Conservation (phyloP, 2,888 invertebrate genomes). For the Orchesellides sinensis region DNA sequence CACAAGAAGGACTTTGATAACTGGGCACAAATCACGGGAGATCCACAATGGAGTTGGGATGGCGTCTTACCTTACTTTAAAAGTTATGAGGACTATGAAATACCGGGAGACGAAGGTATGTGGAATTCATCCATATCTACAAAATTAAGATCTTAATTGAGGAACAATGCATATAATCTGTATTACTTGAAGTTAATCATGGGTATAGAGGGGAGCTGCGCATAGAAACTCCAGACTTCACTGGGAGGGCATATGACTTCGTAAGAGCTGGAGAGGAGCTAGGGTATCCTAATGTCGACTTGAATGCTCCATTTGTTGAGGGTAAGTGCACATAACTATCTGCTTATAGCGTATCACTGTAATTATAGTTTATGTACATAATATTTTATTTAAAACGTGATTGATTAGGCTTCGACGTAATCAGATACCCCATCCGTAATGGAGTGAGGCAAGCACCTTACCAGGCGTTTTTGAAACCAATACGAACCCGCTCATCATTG, state of each 20-base stretch:
- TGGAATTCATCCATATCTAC: neutral
- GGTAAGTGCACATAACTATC: too few relatives aligned
- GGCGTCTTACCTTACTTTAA: conserved; percentile 51
- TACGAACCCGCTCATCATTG: neutral
- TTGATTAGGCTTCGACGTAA: conserved; percentile 15
- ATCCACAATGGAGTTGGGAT: conserved; percentile 54
- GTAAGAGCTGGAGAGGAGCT: conserved; percentile 65
- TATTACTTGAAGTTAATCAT: conserved; percentile 49
- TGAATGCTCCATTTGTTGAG: conserved; percentile 31
- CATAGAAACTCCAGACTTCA: conserved; percentile 79
- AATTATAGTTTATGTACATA: too few relatives aligned
- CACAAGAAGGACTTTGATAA: conserved; percentile 52
- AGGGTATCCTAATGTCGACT: conserved; percentile 60
- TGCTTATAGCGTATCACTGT: too few relatives aligned
- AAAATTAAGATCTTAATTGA: neutral
- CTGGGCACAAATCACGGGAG: conserved; percentile 46
- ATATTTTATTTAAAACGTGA: conserved; percentile 9
- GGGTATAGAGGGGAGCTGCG: conserved; percentile 68
- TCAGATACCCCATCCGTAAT: conserved; percentile 11
- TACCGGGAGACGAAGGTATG: conserved; percentile 27
- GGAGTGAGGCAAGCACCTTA: conserved; percentile 44
- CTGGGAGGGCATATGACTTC: conserved; percentile 75
- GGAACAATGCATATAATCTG: neutral
- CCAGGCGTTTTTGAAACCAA: conserved; percentile 28
- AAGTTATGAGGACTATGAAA: conserved; percentile 55